phyloP scores from a whole-genome alignment of 2,113 vertebrate species.

The Uria lomvia region DNA sequence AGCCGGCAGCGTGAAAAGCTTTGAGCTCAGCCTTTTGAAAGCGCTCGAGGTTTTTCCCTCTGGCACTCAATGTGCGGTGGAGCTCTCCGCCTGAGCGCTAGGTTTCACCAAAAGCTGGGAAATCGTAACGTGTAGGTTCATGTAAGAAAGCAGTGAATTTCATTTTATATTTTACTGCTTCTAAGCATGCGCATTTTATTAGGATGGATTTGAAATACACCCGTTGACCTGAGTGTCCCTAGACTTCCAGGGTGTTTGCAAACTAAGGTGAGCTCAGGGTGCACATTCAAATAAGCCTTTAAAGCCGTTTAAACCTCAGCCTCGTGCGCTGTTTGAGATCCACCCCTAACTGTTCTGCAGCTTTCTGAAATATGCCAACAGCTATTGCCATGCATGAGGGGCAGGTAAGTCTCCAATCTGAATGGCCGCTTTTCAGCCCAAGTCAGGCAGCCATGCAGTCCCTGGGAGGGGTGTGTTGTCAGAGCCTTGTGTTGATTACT shows the following conservation, averaged over 20 bases:
- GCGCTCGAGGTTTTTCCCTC: neutral
- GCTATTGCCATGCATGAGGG: neutral
- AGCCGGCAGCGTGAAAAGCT: neutral
- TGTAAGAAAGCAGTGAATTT: neutral
- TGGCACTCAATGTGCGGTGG: fast-evolving
- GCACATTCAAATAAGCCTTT: neutral
- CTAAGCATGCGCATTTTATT: neutral
- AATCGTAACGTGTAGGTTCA: fast-evolving
- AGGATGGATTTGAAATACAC: neutral
- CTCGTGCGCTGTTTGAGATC: fast-evolving
- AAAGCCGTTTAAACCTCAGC: neutral
- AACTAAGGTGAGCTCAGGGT: neutral
- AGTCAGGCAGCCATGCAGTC: neutral
- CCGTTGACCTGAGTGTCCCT: fast-evolving
- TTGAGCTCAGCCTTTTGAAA: neutral
- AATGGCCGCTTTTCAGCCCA: fast-evolving
- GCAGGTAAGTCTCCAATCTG: neutral
- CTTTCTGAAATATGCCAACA: neutral
- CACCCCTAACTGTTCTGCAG: neutral
- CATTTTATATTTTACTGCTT: neutral
- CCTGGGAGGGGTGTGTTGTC: neutral
- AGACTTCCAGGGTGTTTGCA: neutral
- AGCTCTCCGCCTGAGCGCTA: neutral
- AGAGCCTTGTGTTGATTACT: neutral
- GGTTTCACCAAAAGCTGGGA: neutral